These are phyloP conservation scores for Whitmania pigra DNA, from an alignment of 1,140 invertebrate genomes.

Conservation along the genomic window DNA sequence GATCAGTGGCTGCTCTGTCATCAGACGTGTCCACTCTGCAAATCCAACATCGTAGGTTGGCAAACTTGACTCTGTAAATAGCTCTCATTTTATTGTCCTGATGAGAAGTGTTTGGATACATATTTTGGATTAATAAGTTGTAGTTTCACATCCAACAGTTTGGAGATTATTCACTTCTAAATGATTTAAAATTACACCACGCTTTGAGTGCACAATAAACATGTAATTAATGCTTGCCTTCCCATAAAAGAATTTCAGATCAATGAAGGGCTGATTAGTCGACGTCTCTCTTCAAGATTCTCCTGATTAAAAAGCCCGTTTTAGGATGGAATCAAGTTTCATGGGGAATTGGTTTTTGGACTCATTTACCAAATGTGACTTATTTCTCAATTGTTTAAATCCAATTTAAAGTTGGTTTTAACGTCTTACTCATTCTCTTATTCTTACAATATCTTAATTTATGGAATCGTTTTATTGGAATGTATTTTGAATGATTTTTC, in stretches of 20 bases:
- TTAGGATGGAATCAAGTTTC: no score
- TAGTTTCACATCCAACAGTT: not conserved
- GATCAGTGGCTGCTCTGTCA: conserved; percentile 95
- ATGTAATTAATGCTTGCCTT: no score
- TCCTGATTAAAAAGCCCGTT: not conserved
- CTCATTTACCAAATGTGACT: no score
- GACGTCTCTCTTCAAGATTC: not conserved
- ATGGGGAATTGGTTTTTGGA: no score
- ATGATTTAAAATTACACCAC: not conserved
- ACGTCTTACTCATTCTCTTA: no score
- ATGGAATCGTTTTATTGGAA: no score
- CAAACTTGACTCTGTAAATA: not conserved
- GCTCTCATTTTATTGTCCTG: not conserved
- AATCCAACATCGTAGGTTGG: conserved; percentile 21
- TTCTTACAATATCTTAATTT: no score
- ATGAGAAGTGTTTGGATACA: not conserved
- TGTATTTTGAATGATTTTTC: no score
- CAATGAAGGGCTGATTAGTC: not conserved
- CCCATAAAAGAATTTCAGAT: conserved; percentile 3
- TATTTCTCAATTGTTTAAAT: no score
- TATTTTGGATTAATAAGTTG: not conserved
- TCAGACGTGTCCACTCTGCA: conserved; percentile 57
- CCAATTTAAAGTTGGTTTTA: no score
- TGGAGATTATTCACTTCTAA: not conserved
- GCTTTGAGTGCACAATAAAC: not conserved